Percentiles rank a stretch among this genome's conserved stretches.
phyloP scores from a whole-genome alignment of 1,140 invertebrate species.

The Brachionus manjavacas region DNA sequence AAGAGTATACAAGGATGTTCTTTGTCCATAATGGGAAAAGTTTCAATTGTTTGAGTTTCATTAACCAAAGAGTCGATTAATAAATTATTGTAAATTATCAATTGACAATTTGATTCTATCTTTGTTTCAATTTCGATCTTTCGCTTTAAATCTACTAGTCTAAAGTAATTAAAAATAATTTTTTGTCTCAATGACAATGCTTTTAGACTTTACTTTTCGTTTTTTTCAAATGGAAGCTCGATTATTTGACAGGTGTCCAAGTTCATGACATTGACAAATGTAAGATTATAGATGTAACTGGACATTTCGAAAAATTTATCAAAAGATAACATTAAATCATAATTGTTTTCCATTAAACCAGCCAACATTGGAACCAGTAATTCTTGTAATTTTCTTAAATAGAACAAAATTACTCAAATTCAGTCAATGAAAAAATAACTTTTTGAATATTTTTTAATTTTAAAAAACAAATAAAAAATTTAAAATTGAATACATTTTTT shows the following conservation, averaged over 20 bases:
- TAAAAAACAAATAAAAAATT: too few relatives aligned
- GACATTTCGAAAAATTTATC: constrained; percentile 83
- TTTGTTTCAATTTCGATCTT: constrained; percentile 78
- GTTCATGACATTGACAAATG: constrained; percentile 69
- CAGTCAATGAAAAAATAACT: too few relatives aligned
- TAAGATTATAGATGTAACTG: constrained; percentile 60
- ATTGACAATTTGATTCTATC: constrained; percentile 72
- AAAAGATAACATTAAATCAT: constrained; percentile 82
- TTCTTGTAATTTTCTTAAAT: constrained; percentile 67
- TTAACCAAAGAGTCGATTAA: constrained; percentile 64
- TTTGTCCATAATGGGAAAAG: constrained; percentile 69
- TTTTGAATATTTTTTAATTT: too few relatives aligned
- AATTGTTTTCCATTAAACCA: constrained; percentile 81
- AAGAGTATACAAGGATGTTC: constrained; percentile 74
- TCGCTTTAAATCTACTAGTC: constrained; percentile 68
- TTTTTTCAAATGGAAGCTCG: constrained; percentile 72
- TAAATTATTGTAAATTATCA: constrained; percentile 68
- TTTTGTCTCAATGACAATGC: not conserved
- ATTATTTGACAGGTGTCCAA: constrained; percentile 71
- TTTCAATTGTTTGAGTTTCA: constrained; percentile 64
- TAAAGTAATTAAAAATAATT: constrained; percentile 38
- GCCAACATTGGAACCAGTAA: constrained; percentile 83
- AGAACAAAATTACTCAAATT: too few relatives aligned
- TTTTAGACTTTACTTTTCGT: constrained; percentile 49
- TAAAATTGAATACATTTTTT: too few relatives aligned